A percentile compares a stretch with the other conserved stretches of the same genome.
Evolutionary conservation across 2,113 vertebrate species (phyloP).

Genomic region (Crotalus tigris): DNA sequence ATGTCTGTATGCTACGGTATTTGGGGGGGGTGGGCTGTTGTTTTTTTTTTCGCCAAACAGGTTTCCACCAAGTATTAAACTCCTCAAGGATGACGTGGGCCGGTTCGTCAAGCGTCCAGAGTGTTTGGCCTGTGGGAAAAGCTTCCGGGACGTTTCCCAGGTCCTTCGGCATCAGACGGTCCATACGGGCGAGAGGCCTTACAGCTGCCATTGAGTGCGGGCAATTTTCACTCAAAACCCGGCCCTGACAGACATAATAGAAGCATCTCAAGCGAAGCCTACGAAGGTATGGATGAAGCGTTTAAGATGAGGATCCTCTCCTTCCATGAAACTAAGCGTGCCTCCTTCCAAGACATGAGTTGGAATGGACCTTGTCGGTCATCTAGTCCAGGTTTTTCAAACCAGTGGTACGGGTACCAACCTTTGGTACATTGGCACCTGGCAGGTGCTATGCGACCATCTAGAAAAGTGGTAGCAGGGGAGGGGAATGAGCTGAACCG

Average conservation of each 20-base stretch:
- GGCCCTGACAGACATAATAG: slow-evolving; percentile 18
- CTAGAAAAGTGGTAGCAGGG: no score
- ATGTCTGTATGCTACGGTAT: neutral
- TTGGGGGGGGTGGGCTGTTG: no score
- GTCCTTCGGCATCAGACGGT: slow-evolving; percentile 34
- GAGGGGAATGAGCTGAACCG: no score
- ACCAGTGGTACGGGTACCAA: no score
- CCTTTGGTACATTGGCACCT: no score
- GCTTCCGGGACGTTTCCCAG: slow-evolving; percentile 40
- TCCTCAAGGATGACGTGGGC: neutral
- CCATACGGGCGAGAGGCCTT: slow-evolving; percentile 34
- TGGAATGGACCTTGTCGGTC: no score
- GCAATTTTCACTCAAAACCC: slow-evolving; percentile 46
- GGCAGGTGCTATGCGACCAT: no score
- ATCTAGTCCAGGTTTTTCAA: no score
- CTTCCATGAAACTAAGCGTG: neutral
- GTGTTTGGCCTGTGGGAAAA: slow-evolving; percentile 18
- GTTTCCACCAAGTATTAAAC: neutral
- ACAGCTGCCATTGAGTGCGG: slow-evolving; percentile 1
- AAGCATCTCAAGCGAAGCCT: slow-evolving; percentile 20
- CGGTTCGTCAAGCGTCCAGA: neutral
- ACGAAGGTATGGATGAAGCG: neutral
- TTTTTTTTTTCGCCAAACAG: neutral
- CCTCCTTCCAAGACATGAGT: neutral
- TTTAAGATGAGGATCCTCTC: neutral